phyloP scores from a whole-genome alignment of 2,113 vertebrate species.

The Crotalus tigris region DNA sequence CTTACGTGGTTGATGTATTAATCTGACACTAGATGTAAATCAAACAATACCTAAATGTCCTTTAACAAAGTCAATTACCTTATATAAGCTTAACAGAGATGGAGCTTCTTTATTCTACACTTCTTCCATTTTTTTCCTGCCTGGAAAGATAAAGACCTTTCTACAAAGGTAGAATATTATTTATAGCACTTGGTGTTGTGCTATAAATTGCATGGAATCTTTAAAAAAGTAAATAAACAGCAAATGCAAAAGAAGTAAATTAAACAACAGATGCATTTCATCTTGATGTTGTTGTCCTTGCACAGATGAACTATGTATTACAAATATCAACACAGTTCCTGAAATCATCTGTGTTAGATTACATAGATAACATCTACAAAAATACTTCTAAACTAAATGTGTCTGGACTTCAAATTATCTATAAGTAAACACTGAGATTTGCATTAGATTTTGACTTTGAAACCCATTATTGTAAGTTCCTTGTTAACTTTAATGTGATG shows the following conservation, averaged over 20 bases:
- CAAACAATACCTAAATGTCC: conserved; percentile 61
- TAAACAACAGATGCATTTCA: conserved; percentile 49
- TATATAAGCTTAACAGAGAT: conserved; percentile 49
- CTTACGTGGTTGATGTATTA: conserved; percentile 55
- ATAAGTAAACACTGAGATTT: conserved; percentile 80
- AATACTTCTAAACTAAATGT: conserved; percentile 78
- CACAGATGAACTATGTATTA: conserved; percentile 41
- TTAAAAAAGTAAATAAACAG: conserved; percentile 48
- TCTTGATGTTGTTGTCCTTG: conserved; percentile 45
- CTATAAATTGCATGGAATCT: conserved; percentile 51
- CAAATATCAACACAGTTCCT: conserved; percentile 58
- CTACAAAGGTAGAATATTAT: conserved; percentile 39
- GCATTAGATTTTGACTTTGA: conserved; percentile 83
- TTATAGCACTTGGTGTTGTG: conserved; percentile 55
- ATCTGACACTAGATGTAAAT: conserved; percentile 62
- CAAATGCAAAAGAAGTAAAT: conserved; percentile 43
- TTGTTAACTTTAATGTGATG: conserved; percentile 73
- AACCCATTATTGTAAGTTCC: conserved; percentile 76
- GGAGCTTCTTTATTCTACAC: conserved; percentile 42
- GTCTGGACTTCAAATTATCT: conserved; percentile 68
- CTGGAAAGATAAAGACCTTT: conserved; percentile 48
- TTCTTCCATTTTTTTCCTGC: conserved; percentile 33
- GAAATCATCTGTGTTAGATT: conserved; percentile 81
- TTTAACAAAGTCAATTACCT: conserved; percentile 72
- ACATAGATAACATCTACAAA: conserved; percentile 78